Base-by-base conservation (phyloP, 92 coral and sea anemone genomes). In the Nematostella vectensis region DNA sequence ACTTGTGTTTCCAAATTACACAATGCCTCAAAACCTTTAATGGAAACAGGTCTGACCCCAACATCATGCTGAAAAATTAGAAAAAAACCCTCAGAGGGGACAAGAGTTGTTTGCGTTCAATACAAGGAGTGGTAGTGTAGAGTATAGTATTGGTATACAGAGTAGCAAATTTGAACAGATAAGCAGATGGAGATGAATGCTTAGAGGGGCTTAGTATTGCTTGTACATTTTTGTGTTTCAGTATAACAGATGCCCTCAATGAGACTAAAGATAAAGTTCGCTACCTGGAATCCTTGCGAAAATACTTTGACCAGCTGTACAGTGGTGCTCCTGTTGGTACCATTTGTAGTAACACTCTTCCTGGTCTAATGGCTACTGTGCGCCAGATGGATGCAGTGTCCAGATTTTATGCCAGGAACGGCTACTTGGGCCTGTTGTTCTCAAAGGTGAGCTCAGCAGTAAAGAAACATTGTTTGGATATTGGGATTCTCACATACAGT, bases 231-330 rank as follows among this genome's bases (percentile, higher is more conserved):
- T 33, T 33, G 15, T 33, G 8, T 24, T 29, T 19, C 45, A 89
- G 97, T 36, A 89, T 93, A 45, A 93, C 99, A 57, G 99, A 93
- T 78, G 96, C 99, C 22, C 78, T 93, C 52, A 93, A 93, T 62
- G 99, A 93, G 64, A 93, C 99, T 12, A 93, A 93, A 48, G 99
- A 93, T 75, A 93, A 87, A 56, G 99, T 93, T 16, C 84, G 91
- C 45, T 93, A 93, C 71, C 74, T 93, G 55, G 99, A 93, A 68
- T 76, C 99, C 24, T 78, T 93, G 47, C 83, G 81, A 50, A 93
- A 81, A 63, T 93, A 93, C 71, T 79, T 93, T 69, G 99, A 93
- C 33, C 99, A 87, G 75, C 31, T 93, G 62, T 61, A 79, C 54
- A 74, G 71, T 39, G 79, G 79, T 11, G 78, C 50, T n/a, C 72